phyloP scores from a whole-genome alignment of 2,888 invertebrate species.

The Leptopilina drosophilae region DNA sequence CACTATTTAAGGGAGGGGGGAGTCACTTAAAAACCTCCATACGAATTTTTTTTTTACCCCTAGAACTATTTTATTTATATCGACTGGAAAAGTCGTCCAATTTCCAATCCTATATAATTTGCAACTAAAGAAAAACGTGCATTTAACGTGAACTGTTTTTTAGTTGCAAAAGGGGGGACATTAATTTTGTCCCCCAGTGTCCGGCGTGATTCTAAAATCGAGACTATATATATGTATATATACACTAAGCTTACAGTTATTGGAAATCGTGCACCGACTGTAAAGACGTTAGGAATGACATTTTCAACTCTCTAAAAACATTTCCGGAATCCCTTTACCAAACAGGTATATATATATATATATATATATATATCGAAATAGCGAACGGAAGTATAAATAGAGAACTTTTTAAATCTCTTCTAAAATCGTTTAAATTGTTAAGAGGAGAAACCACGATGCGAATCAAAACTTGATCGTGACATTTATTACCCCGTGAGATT shows the following conservation, averaged over 20 bases:
- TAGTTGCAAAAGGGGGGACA: background rate
- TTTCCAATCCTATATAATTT: conserved; percentile 29
- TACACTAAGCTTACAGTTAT: conserved; percentile 59
- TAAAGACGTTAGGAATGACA: conserved; percentile 45
- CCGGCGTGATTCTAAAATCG: conserved; percentile 44
- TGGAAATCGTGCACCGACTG: conserved; percentile 61
- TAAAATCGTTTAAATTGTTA: conserved; percentile 8
- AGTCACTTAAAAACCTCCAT: conserved; percentile 15
- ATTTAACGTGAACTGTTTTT: conserved; percentile 29
- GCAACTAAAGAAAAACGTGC: background rate
- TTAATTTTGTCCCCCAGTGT: conserved; percentile 29
- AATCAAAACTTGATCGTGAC: background rate
- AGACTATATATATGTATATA: conserved; percentile 42
- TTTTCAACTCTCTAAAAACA: conserved; percentile 50
- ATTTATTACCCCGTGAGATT: background rate
- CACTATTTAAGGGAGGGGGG: background rate
- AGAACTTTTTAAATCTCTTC: conserved; percentile 3
- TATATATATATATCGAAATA: conserved; percentile 2
- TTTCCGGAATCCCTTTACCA: conserved; percentile 47
- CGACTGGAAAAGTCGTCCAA: conserved; percentile 32
- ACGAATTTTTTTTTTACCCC: conserved; percentile 18
- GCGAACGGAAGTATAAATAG: conserved; percentile 31
- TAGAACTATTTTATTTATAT: conserved; percentile 34
- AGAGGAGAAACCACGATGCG: background rate
- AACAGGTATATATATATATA: conserved; percentile 9